phyloP scores from a whole-genome alignment of 2,888 invertebrate species.

The Sthenelais limicola region DNA sequence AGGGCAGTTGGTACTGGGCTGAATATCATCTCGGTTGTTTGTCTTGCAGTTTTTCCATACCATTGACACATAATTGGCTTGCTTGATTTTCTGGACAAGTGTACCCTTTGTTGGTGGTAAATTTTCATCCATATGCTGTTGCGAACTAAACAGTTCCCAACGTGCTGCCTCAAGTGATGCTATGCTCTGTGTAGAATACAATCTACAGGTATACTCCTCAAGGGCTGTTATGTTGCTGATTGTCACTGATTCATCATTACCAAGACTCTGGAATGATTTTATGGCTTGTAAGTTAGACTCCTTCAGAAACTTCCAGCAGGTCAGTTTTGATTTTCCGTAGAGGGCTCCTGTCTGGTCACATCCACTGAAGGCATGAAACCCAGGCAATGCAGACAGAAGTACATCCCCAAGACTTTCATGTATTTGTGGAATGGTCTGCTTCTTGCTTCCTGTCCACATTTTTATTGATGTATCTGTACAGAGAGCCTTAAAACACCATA shows the following conservation, averaged over 20 bases:
- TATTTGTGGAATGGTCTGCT: too few species aligned
- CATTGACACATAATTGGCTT: background rate
- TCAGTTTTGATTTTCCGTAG: too few species aligned
- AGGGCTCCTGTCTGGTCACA: background rate
- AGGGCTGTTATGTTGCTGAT: too few species aligned
- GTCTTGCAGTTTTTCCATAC: background rate
- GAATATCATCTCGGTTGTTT: background rate
- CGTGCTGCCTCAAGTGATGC: too few species aligned
- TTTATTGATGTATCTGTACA: background rate
- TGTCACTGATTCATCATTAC: too few species aligned
- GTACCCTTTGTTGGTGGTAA: conserved; percentile 6
- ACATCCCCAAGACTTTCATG: background rate
- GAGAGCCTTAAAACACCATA: background rate
- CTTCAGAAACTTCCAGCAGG: too few species aligned
- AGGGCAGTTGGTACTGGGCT: conserved; percentile 1
- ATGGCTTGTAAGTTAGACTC: too few species aligned
- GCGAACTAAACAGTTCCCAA: too few species aligned
- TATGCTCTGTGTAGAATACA: too few species aligned
- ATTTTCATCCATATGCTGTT: background rate
- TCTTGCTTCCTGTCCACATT: too few species aligned
- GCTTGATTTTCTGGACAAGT: background rate
- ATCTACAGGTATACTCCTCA: too few species aligned
- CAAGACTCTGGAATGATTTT: too few species aligned
- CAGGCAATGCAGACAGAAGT: background rate
- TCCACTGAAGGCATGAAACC: conserved; percentile 2